A percentile compares a stretch with the other conserved stretches of the same genome.
Evolutionary conservation across 2,888 invertebrate genomes (phyloP).

Genomic region (Formica aserva): DNA sequence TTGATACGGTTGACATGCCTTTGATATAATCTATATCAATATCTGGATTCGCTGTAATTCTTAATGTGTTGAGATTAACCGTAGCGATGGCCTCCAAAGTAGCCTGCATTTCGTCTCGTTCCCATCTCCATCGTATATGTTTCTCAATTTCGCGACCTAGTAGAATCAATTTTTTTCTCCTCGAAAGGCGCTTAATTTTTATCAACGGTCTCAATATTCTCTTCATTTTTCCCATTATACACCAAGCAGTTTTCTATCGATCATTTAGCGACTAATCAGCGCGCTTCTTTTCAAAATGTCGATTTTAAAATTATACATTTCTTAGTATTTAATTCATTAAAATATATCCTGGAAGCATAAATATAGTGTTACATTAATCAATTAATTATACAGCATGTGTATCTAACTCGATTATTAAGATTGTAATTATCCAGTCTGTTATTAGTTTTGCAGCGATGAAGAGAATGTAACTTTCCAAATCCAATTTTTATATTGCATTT

Average conservation of each 20-base stretch:
- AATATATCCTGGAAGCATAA: constrained; percentile 11
- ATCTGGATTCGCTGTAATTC: constrained; percentile 71
- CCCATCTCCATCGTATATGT: constrained; percentile 33
- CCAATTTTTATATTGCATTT: not conserved
- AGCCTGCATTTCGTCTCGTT: constrained; percentile 40
- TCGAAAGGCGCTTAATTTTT: constrained; percentile 69
- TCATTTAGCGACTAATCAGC: not conserved
- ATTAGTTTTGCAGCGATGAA: not conserved
- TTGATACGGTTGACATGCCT: constrained; percentile 70
- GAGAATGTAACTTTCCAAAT: not conserved
- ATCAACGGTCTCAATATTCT: constrained; percentile 7
- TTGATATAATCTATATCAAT: constrained; percentile 68
- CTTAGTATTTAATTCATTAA: not conserved
- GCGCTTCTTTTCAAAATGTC: not conserved
- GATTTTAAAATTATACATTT: not conserved
- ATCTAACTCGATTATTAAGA: not conserved
- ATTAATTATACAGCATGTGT: not conserved
- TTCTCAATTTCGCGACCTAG: constrained; percentile 51
- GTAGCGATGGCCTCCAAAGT: constrained; percentile 50
- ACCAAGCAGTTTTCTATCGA: constrained; percentile 30
- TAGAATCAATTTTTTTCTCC: constrained; percentile 67
- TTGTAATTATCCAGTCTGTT: not conserved
- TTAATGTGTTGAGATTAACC: constrained; percentile 71
- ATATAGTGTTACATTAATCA: not conserved
- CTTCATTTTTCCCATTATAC: constrained; percentile 16